A percentile compares a stretch with the other conserved stretches of the same genome.
phyloP scores from a whole-genome alignment of 1,140 invertebrate genomes.

The Aricia agestis region DNA sequence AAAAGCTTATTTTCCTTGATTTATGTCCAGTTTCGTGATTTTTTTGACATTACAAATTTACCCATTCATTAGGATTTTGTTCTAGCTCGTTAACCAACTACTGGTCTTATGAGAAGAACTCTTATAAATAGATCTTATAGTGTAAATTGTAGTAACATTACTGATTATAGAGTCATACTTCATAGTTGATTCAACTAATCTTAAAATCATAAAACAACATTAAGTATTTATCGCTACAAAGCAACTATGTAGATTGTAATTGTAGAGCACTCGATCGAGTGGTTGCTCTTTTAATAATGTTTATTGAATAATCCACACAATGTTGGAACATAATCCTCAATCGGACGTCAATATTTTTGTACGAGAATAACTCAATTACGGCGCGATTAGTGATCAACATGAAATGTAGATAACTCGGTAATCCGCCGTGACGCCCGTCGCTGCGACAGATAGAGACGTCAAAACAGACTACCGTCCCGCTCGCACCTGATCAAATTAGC shows the following conservation, averaged over 20 bases:
- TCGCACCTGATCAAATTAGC: constrained; percentile 17
- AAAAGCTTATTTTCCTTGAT: no score
- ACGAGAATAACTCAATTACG: constrained; percentile 30
- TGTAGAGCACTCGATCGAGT: not conserved
- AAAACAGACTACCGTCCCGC: constrained; percentile 41
- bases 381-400: not conserved
- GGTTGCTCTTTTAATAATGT: not conserved
- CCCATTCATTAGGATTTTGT: no score
- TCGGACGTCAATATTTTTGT: not conserved
- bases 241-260: not conserved
- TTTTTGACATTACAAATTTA: no score
- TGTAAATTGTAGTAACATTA: no score
- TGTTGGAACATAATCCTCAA: not conserved
- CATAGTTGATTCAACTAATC: no score
- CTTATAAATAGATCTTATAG: no score
- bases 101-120: no score
- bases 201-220: not conserved
- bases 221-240: not conserved
- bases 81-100: no score
- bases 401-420: not conserved
- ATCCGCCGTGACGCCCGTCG: not conserved
- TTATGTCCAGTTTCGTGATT: no score
- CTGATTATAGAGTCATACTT: no score
- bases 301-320: not conserved
- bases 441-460: constrained; percentile 53